phyloP scores from a whole-genome alignment of 2,888 invertebrate genomes.

The Argynnis bischoffii region DNA sequence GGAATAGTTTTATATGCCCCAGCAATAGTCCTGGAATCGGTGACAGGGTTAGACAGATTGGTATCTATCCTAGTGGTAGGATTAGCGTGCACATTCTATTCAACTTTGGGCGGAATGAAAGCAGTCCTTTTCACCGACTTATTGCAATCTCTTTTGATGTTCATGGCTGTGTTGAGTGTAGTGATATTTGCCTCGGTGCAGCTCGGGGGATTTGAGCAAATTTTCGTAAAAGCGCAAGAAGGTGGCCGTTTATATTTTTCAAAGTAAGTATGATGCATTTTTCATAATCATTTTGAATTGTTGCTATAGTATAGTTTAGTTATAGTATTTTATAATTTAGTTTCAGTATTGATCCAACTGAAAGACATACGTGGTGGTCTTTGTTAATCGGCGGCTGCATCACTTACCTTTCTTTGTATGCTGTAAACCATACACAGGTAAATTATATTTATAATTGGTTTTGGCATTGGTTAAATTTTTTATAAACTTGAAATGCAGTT shows the following conservation, averaged over 20 bases:
- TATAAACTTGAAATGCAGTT: not conserved
- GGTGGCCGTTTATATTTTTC: conserved; percentile 87
- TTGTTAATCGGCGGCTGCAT: conserved; percentile 90
- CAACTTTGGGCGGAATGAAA: conserved; percentile 94
- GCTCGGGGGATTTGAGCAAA: conserved; percentile 86
- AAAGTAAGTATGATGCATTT: conserved; percentile 75
- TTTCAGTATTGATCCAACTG: conserved; percentile 89
- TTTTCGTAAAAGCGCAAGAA: conserved; percentile 87
- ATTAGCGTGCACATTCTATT: conserved; percentile 92
- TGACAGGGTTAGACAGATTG: conserved; percentile 89
- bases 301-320: not conserved
- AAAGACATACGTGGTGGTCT: conserved; percentile 92
- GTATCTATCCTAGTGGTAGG: conserved; percentile 89
- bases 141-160: conserved; percentile 93
- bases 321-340: conserved; percentile 64
- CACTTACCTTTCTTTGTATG: conserved; percentile 91
- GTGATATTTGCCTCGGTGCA: conserved; percentile 87
- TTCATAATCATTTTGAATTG: not conserved
- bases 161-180: conserved; percentile 89
- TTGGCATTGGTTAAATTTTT: not conserved
- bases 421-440: conserved; percentile 91
- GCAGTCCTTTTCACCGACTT: conserved; percentile 94
- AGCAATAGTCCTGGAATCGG: conserved; percentile 92
- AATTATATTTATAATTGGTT: too few relatives aligned
- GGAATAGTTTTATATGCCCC: conserved; percentile 97